Conservation (phyloP, 2,797 vertebrate genomes). For the Ptychobarbus kaznakovi region DNA sequence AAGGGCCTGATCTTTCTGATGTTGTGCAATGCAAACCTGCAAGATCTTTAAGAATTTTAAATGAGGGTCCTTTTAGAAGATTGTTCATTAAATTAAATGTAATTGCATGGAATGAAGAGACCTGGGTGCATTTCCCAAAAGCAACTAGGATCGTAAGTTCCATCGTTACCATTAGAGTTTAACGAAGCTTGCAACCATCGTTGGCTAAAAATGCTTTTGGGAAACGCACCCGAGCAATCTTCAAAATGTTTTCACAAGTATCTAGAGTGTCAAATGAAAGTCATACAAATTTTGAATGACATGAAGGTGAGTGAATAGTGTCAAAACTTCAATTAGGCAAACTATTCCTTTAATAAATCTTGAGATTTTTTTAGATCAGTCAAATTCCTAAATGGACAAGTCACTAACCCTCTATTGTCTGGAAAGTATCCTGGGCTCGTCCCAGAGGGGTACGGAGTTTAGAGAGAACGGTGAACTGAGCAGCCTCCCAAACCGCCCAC, state of each 20-base stretch:
- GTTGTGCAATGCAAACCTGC: too few species aligned
- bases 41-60: too few species aligned
- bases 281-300: not conserved
- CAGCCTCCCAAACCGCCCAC: slow-evolving; percentile 98
- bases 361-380: not conserved
- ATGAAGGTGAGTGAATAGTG: not conserved
- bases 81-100: not conserved
- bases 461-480: slow-evolving; percentile 97
- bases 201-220: not conserved
- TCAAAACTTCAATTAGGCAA: not conserved
- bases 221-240: not conserved
- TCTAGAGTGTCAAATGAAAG: not conserved
- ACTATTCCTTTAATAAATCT: not conserved
- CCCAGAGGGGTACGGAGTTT: slow-evolving; percentile 95
- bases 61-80: not conserved
- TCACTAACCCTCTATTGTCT: slow-evolving; percentile 96
- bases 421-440: slow-evolving; percentile 97
- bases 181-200: not conserved
- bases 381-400: not conserved
- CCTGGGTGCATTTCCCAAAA: too few species aligned
- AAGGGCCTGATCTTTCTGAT: too few species aligned
- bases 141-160: too few species aligned
- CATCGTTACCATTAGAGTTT: not conserved
- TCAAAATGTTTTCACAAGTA: not conserved
- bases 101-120: not conserved